Percentiles rank a stretch among this genome's conserved stretches.
These are phyloP conservation scores for Pandemis cinnamomeana DNA, from an alignment of 2,888 invertebrate species.

Conservation along the genomic window DNA sequence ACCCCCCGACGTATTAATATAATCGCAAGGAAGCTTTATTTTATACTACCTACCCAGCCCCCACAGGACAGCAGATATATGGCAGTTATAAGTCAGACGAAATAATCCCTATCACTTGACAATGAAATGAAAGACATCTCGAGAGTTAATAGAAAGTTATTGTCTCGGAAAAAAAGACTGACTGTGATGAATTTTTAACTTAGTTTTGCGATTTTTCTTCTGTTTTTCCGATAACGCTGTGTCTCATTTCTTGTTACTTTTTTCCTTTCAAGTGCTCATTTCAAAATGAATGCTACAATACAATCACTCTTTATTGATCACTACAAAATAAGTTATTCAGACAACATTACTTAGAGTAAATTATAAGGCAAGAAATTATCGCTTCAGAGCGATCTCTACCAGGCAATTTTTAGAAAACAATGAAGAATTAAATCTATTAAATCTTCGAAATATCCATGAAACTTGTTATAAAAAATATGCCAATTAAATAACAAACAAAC, in stretches of 20 bases:
- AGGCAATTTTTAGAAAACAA: too few relatives aligned
- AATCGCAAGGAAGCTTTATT: slow-evolving; percentile 81
- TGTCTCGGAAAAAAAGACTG: slow-evolving; percentile 61
- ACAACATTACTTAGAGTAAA: too few relatives aligned
- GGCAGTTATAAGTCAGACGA: slow-evolving; percentile 83
- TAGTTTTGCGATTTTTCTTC: slow-evolving; percentile 19
- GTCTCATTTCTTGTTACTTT: slow-evolving; percentile 7
- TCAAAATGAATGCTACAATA: not conserved
- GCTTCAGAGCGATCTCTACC: too few relatives aligned
- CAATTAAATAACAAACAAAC: slow-evolving; percentile 29
- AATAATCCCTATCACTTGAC: slow-evolving; percentile 83
- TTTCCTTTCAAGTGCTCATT: not conserved
- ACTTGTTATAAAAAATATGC: not conserved
- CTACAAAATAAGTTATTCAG: too few relatives aligned
- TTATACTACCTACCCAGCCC: slow-evolving; percentile 69
- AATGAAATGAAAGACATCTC: slow-evolving; percentile 81
- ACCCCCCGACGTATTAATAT: slow-evolving; percentile 79
- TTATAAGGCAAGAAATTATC: too few relatives aligned
- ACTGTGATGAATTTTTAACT: slow-evolving; percentile 60
- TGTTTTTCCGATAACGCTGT: slow-evolving; percentile 7
- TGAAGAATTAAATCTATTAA: too few relatives aligned
- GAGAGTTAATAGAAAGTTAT: slow-evolving; percentile 81
- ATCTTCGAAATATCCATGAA: too few relatives aligned
- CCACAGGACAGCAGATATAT: slow-evolving; percentile 79
- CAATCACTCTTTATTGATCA: not conserved